phyloP scores from a whole-genome alignment of 2,113 vertebrate species.

The Marmota flaviventris region DNA sequence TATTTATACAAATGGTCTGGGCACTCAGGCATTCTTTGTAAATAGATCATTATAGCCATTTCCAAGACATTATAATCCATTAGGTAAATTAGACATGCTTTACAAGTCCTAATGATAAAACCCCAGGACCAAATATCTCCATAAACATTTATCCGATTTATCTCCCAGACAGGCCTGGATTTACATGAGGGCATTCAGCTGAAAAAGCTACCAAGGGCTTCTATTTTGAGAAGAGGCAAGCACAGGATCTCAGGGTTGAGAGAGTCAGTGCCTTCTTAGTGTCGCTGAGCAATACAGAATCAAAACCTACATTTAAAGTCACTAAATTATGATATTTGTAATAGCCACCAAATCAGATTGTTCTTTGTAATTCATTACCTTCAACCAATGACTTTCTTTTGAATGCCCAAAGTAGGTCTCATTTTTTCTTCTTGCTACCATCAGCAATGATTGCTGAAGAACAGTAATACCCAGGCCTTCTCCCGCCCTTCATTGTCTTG shows the following conservation, averaged over 20 bases:
- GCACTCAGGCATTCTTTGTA: slow-evolving; percentile 73
- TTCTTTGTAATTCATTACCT: background rate
- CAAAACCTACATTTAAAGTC: background rate
- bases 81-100: slow-evolving; percentile 79
- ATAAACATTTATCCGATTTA: slow-evolving; percentile 61
- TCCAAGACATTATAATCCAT: slow-evolving; percentile 82
- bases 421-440: background rate
- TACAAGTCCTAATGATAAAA: slow-evolving; percentile 67
- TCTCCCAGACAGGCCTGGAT: slow-evolving; percentile 17
- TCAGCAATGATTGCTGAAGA: background rate
- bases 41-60: slow-evolving; percentile 78
- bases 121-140: slow-evolving; percentile 59
- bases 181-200: background rate
- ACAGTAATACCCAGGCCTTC: background rate
- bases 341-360: background rate
- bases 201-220: background rate
- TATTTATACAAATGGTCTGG: slow-evolving; percentile 78
- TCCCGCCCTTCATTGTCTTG: background rate
- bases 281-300: background rate
- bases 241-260: background rate
- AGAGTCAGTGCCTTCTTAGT: background rate
- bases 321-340: background rate
- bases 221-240: slow-evolving; percentile 52
- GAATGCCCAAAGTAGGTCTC: background rate
- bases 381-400: slow-evolving; percentile 36